These are phyloP conservation scores for Atopsyche davidsoni DNA, from an alignment of 1,140 invertebrate genomes.

Conservation along the genomic window DNA sequence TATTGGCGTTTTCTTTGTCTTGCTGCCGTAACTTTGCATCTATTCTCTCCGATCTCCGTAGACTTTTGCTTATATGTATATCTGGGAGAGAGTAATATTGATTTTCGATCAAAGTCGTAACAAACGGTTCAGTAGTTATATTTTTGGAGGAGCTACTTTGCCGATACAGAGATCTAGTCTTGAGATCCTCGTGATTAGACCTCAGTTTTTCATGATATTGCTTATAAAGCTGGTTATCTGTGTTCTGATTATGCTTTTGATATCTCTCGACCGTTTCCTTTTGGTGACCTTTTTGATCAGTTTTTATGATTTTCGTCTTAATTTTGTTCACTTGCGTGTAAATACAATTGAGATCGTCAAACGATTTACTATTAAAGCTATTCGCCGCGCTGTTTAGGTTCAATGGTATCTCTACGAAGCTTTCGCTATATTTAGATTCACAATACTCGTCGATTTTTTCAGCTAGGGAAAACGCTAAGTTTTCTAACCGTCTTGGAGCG, in stretches of 20 bases:
- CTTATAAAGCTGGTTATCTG: conserved; percentile 10
- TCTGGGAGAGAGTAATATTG: conserved; percentile 63
- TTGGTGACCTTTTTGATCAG: conserved; percentile 17
- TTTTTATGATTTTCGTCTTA: conserved; percentile 18
- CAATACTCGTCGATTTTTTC: conserved; percentile 51
- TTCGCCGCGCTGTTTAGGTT: conserved; percentile 35
- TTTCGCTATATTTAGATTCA: conserved; percentile 43
- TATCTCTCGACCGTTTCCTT: conserved; percentile 21
- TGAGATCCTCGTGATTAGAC: conserved; percentile 14
- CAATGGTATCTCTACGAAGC: conserved; percentile 33
- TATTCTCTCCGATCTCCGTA: conserved; percentile 59
- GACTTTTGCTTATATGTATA: conserved; percentile 58
- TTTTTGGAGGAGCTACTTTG: conserved; percentile 42
- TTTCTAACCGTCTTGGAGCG: conserved; percentile 42
- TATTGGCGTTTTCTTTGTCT: conserved; percentile 36
- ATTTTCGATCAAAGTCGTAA: conserved; percentile 53
- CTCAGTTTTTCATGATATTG: conserved; percentile 16
- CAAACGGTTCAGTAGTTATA: conserved; percentile 48
- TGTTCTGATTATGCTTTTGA: conserved; percentile 16
- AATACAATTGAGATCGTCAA: conserved; percentile 26
- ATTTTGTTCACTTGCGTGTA: conserved; percentile 27
- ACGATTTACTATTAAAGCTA: conserved; percentile 28
- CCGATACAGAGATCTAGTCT: conserved; percentile 27
- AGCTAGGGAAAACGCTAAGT: conserved; percentile 46
- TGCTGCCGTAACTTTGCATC: conserved; percentile 55